Conservation (phyloP, 2,888 invertebrate species). For the Scelioninae gen. 1 region DNA sequence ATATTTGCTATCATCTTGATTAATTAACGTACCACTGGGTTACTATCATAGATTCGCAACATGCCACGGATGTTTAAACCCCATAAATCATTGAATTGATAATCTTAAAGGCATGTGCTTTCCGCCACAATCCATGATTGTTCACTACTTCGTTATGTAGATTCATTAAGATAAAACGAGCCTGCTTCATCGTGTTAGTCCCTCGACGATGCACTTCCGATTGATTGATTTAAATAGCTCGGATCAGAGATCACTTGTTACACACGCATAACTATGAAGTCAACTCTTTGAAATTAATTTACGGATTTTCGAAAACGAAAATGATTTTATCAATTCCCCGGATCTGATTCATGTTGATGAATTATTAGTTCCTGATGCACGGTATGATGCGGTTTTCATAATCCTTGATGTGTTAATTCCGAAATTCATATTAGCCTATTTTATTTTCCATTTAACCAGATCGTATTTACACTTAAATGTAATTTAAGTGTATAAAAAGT, state of each 20-base stretch:
- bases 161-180: constrained; percentile 47
- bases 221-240: constrained; percentile 32
- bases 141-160: constrained; percentile 39
- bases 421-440: no score
- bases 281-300: not conserved
- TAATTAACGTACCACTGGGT: constrained; percentile 68
- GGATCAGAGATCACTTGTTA: constrained; percentile 2
- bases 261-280: not conserved
- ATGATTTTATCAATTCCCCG: not conserved
- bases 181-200: constrained; percentile 10
- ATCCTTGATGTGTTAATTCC: no score
- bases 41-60: constrained; percentile 61
- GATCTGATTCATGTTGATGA: not conserved
- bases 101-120: constrained; percentile 56
- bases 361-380: not conserved
- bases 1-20: constrained; percentile 62
- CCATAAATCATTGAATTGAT: constrained; percentile 58
- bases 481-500: no score
- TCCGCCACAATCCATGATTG: constrained; percentile 32
- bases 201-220: not conserved
- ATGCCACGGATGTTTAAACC: constrained; percentile 62
- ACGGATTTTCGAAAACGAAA: not conserved
- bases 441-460: no score
- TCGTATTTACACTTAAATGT: no score
- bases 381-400: no score